Percentiles rank a stretch among this genome's conserved stretches.
These are phyloP conservation scores for Anoplolepis gracilipes DNA, from an alignment of 1,140 invertebrate species.

Conservation along the genomic window DNA sequence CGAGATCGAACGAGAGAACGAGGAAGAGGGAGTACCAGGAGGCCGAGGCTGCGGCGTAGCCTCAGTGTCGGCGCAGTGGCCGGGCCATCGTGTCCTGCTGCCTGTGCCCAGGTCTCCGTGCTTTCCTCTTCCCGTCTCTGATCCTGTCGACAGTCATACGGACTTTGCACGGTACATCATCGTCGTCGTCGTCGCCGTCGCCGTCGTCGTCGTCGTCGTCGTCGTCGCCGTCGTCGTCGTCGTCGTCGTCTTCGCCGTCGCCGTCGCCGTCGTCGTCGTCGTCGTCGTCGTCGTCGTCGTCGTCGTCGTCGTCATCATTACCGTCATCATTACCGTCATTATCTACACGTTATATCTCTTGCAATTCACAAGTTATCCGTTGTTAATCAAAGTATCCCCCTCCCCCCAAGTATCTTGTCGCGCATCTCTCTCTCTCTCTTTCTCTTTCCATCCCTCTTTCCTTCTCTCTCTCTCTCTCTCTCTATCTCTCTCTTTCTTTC, in stretches of 20 bases:
- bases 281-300: too few relatives aligned
- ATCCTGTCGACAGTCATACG: slow-evolving; percentile 68
- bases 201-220: too few relatives aligned
- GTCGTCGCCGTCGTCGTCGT: too few relatives aligned
- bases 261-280: too few relatives aligned
- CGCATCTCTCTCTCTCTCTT: slow-evolving; percentile 12
- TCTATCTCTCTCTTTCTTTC: neutral
- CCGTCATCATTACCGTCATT: too few relatives aligned
- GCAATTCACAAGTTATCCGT: neutral
- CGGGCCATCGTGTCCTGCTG: slow-evolving; percentile 85
- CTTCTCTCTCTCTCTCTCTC: neutral
- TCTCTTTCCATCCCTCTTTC: neutral
- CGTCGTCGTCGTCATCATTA: too few relatives aligned
- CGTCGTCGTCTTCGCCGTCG: too few relatives aligned
- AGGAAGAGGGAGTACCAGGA: slow-evolving; percentile 81
- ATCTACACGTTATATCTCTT: slow-evolving; percentile 8
- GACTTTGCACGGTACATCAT: slow-evolving; percentile 47
- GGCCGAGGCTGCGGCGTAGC: slow-evolving; percentile 85
- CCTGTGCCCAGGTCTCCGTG: slow-evolving; percentile 79
- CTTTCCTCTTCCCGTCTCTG: slow-evolving; percentile 60
- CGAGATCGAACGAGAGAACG: slow-evolving; percentile 48
- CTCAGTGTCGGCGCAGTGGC: slow-evolving; percentile 86
- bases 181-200: slow-evolving; percentile 2
- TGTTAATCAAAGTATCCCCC: too few relatives aligned
- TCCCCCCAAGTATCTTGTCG: slow-evolving; percentile 33